These are phyloP conservation scores for Nymphicus hollandicus DNA, from an alignment of 2,113 vertebrate species.

Conservation along the genomic window DNA sequence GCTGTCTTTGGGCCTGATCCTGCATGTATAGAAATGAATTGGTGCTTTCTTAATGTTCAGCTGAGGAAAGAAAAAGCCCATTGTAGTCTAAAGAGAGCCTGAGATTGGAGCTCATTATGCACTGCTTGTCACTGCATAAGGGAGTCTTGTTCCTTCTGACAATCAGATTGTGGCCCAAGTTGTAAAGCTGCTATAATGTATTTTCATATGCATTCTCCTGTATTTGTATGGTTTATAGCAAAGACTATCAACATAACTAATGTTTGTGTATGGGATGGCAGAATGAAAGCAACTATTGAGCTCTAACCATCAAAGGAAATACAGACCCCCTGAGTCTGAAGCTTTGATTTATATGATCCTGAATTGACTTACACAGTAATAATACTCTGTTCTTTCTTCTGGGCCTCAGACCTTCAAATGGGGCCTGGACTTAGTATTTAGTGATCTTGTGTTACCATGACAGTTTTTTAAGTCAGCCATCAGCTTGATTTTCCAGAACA, in stretches of 20 bases:
- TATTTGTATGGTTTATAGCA: constrained; percentile 46
- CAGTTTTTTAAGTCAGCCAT: constrained; percentile 1
- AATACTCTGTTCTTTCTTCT: constrained; percentile 38
- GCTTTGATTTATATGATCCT: constrained; percentile 16
- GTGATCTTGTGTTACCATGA: constrained; percentile 47
- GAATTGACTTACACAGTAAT: background rate
- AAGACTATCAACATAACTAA: constrained; percentile 44
- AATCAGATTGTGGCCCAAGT: constrained; percentile 35
- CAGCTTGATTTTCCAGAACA: constrained; percentile 6
- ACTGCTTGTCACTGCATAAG: background rate
- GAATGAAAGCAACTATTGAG: constrained; percentile 66
- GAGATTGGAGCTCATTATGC: constrained; percentile 15
- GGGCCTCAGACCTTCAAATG: constrained; percentile 14
- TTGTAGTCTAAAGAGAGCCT: constrained; percentile 1
- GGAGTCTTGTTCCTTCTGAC: constrained; percentile 47
- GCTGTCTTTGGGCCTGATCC: constrained; percentile 10
- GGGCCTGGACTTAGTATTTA: constrained; percentile 57
- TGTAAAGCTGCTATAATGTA: constrained; percentile 42
- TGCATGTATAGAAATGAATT: constrained; percentile 5
- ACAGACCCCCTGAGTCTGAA: background rate
- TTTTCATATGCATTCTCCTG: background rate
- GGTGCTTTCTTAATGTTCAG: constrained; percentile 2
- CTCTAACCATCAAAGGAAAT: constrained; percentile 49
- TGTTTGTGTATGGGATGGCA: constrained; percentile 24
- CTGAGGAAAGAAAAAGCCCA: constrained; percentile 37